Evolutionary conservation across 2,888 invertebrate species (phyloP), one percentile per base, ranked within the genome.

Genomic region (Cerceris ruficornis): DNA sequence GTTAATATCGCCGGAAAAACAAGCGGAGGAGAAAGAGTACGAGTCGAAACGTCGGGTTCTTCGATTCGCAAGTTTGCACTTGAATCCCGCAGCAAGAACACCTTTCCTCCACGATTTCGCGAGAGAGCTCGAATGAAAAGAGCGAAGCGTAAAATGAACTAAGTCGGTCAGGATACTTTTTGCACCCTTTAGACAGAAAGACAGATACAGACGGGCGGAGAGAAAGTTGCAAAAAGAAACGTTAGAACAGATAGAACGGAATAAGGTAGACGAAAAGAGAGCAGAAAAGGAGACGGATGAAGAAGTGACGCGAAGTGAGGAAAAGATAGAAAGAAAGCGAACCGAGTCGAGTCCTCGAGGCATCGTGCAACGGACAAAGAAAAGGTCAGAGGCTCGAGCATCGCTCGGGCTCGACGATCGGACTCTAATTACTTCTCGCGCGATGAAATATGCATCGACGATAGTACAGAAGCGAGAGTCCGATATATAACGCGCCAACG

Each of bases 1-100:
- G n/a, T 46, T 46, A 46, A 11, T 46, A 46, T 50, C 50, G 13
- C 2, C n/a, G 1, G 13, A n/a, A 50, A 50, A 50, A 13, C 50
- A 13, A 50, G 15, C 49, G 14, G 42, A 28, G 43, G 62, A 41
- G 50, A 58, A 68, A 62, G 39, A 72, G 61, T 73, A 67, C 57
- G 67, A 76, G 68, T 64, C 73, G 15, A 58, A 39, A 9, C 8
- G 57, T 13, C 28, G 28, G 42, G 11, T 69, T 65, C 68, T 73
- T 71, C 74, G 43, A 13, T 43, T 28, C 15, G 49, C 59, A 8
- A 17, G 61, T 15, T 52, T 66, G 28, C 65, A 65, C 58, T 71
- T 66, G 43, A 50, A 71, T 66, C 52, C 49, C 17, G 7, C 50
- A 54, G 14, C 17, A 59, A 59, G 49, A 55, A 39, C 17, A 13